Percentiles rank a stretch among this genome's conserved stretches.
These are phyloP conservation scores for Streptopelia turtur DNA, from an alignment of 2,797 vertebrate species.

Conservation along the genomic window DNA sequence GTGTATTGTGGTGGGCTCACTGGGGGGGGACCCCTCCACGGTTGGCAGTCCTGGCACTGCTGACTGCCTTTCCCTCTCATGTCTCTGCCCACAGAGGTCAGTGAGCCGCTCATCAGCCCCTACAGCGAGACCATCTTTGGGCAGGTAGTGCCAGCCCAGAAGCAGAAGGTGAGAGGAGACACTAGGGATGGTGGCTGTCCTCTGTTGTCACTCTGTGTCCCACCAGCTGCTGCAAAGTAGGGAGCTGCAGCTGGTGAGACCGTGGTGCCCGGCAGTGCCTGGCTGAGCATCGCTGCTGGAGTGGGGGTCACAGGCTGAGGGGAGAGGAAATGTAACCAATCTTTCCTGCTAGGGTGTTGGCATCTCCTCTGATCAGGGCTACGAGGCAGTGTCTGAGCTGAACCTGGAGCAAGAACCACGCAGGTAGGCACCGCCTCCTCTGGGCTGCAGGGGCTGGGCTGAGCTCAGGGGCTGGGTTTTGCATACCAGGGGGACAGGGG, in stretches of 20 bases:
- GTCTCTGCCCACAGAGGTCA: slow-evolving; percentile 52
- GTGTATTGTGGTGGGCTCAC: fast-evolving
- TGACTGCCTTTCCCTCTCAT: not conserved
- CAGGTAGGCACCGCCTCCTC: slow-evolving; percentile 58
- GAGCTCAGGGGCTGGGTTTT: not conserved
- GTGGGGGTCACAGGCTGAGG: not conserved
- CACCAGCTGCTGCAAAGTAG: not conserved
- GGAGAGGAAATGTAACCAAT: not conserved
- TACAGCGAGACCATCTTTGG: slow-evolving; percentile 91
- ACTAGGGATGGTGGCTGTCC: not conserved
- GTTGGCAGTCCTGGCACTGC: not conserved
- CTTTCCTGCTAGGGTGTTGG: slow-evolving; percentile 54
- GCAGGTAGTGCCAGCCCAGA: slow-evolving; percentile 49
- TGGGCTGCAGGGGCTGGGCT: not conserved
- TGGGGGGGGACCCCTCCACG: too few species aligned
- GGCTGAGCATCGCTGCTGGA: not conserved
- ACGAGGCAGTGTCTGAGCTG: slow-evolving; percentile 50
- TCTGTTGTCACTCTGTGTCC: not conserved
- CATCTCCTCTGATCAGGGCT: slow-evolving; percentile 55
- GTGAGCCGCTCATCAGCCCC: slow-evolving; percentile 85
- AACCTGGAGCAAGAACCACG: slow-evolving; percentile 45
- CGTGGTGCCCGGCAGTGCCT: fast-evolving
- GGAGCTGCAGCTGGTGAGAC: not conserved
- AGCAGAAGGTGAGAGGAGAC: slow-evolving; percentile 44
- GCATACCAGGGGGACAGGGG: not conserved